Conservation (phyloP, 2,797 vertebrate species). For the Sebastes diploproa region DNA sequence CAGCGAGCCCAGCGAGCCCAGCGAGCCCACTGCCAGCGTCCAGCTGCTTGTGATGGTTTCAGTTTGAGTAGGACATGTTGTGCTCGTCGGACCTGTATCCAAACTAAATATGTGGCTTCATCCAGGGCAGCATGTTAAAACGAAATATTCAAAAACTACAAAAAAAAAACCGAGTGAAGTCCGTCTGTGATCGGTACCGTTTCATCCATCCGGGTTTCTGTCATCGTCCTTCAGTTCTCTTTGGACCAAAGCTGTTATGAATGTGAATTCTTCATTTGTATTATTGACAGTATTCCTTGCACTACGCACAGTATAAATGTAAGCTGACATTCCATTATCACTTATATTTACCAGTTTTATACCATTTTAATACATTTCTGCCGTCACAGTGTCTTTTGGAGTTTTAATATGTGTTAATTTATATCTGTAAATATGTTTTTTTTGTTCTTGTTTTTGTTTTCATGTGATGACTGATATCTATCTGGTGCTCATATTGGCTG, state of each 20-base stretch:
- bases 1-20: background rate
- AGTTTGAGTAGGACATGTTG: conserved; percentile 7
- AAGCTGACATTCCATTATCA: conserved; percentile 27
- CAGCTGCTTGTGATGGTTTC: background rate
- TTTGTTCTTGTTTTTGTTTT: conserved; percentile 7
- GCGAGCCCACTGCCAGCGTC: background rate
- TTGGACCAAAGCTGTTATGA: conserved; percentile 72
- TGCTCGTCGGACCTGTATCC: conserved; percentile 10
- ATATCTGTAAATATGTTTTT: conserved; percentile 72
- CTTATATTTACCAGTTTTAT: conserved; percentile 43
- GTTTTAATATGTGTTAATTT: conserved; percentile 70
- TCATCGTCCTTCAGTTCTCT: conserved; percentile 9
- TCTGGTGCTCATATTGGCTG: conserved; percentile 62
- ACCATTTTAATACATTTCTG: conserved; percentile 40
- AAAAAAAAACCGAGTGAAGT: background rate
- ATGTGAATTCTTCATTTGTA: conserved; percentile 45
- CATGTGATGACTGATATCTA: conserved; percentile 46
- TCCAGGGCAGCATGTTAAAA: conserved; percentile 4
- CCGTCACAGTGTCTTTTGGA: conserved; percentile 45
- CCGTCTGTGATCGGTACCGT: background rate
- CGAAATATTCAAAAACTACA: background rate
- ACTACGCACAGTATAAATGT: conserved; percentile 45
- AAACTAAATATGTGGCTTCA: background rate
- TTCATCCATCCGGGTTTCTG: background rate
- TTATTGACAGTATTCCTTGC: conserved; percentile 58